Evolutionary conservation across 2,888 invertebrate genomes (phyloP).

Genomic region (Dasysyrphus tricinctus): DNA sequence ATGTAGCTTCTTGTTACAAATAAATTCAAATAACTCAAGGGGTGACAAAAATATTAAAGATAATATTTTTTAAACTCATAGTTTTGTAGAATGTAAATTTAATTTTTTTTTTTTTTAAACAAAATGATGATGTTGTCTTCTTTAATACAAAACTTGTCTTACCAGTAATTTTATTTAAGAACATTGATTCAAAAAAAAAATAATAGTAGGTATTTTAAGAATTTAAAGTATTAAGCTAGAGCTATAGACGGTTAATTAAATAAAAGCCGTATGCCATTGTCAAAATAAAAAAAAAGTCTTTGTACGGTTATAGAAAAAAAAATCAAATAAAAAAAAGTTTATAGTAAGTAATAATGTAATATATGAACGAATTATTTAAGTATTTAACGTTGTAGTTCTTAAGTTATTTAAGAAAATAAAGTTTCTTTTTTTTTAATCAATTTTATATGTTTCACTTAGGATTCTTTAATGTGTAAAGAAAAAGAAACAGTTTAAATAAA

Average conservation of each 20-base stretch:
- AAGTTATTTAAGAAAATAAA: slow-evolving; percentile 28
- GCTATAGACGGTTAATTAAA: slow-evolving; percentile 38
- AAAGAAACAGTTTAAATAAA: slow-evolving; percentile 7
- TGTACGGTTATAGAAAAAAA: slow-evolving; percentile 29
- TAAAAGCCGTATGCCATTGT: slow-evolving; percentile 49
- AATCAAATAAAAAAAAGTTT: background rate
- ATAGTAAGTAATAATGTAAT: slow-evolving; percentile 55
- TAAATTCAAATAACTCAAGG: slow-evolving; percentile 6
- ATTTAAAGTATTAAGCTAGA: slow-evolving; percentile 47
- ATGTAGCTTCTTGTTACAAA: slow-evolving; percentile 1
- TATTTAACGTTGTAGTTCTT: slow-evolving; percentile 51
- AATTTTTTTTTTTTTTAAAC: slow-evolving; percentile 35
- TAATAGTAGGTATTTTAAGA: slow-evolving; percentile 1
- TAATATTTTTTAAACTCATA: slow-evolving; percentile 38
- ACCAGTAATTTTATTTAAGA: slow-evolving; percentile 35
- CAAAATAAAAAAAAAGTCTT: slow-evolving; percentile 33
- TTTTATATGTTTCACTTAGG: slow-evolving; percentile 30
- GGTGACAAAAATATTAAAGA: background rate
- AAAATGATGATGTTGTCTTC: slow-evolving; percentile 57
- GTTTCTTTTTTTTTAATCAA: slow-evolving; percentile 2
- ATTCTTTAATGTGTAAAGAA: slow-evolving; percentile 34
- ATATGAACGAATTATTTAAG: slow-evolving; percentile 46
- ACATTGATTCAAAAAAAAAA: slow-evolving; percentile 6
- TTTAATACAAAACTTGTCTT: slow-evolving; percentile 59
- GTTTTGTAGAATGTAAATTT: slow-evolving; percentile 74